Base-by-base conservation (phyloP, 2,113 vertebrate species). In the Phaetusa simplex region DNA sequence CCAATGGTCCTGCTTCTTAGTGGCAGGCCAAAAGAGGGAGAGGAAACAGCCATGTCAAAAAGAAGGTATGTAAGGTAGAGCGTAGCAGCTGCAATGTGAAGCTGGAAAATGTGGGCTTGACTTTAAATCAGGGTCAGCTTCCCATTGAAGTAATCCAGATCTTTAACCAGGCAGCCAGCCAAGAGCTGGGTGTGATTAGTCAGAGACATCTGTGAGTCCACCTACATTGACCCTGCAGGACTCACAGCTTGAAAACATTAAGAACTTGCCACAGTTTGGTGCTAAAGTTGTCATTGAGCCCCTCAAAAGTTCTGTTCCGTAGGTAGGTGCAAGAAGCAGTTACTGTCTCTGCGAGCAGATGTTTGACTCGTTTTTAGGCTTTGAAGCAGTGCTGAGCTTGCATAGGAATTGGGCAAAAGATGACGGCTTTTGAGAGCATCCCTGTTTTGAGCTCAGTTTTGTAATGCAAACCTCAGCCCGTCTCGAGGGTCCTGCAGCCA, bases 51-150 rank as follows among this genome's bases (percentile, higher is more conserved):
- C 1, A 21, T 40, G 64, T 43, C 40, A 50, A 65, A 88, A 81
- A 72, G 21, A 72, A 93, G n/a, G 52, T 36, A 8, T 0, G 5
- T 78, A 50, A 86, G 67, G 66, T 62, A 82, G 38, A 90, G 55
- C 45, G 42, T 58, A 77, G 50, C 59, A 88, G 86, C 67, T 86
- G 77, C 65, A 49, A 18, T 17, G 47, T 45, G 53, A 56, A 76
- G 61, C 91, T 94, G 52, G 93, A 82, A 91, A 94, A 80, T 24
- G 27, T 76, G 34, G 30, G 40, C 22, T 72, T 80, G 53, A 49
- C 70, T 95, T 94, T 58, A 94, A 85, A 73, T 72, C 64, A 85
- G 78, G 58, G 52, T 94, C 84, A 69, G 40, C 26, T 92, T 92
- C 71, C 74, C 43, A 19, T 13, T 82, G 92, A 90, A 90, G 38